Conservation (phyloP, 2,888 invertebrate species). For the Brachypalpus laphriformis region DNA sequence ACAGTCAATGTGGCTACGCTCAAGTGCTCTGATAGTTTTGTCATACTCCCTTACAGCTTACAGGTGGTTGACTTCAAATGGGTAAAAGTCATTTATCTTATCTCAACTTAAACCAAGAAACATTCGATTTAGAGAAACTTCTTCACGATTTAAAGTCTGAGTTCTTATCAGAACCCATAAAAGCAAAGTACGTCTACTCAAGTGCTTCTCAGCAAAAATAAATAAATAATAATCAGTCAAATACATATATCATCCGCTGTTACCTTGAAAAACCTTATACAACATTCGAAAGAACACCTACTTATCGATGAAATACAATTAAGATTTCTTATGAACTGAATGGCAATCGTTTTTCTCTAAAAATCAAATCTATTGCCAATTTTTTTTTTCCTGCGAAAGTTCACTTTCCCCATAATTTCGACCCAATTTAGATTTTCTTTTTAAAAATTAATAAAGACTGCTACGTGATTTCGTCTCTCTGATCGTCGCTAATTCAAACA, state of each 20-base stretch:
- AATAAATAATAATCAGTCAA: background rate
- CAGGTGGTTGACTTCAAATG: background rate
- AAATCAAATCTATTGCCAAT: background rate
- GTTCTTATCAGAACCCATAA: background rate
- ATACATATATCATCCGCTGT: no score
- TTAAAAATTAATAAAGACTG: background rate
- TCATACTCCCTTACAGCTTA: background rate
- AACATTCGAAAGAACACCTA: background rate
- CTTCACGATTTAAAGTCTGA: background rate
- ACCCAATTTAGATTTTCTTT: background rate
- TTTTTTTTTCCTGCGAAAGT: background rate
- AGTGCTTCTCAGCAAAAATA: background rate
- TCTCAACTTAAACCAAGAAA: background rate
- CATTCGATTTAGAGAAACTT: background rate
- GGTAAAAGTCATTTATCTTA: background rate
- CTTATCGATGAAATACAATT: constrained; percentile 12
- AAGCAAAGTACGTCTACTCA: background rate
- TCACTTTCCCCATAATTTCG: background rate
- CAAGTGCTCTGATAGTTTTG: no score
- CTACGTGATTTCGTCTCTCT: background rate
- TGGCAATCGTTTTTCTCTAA: background rate
- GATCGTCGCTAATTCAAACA: background rate
- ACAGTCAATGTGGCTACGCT: no score
- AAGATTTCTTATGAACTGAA: background rate
- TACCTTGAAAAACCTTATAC: constrained; percentile 15